Evolutionary conservation across 2,888 invertebrate species (phyloP).

Genomic region (Drosophila kambysellisi): DNA sequence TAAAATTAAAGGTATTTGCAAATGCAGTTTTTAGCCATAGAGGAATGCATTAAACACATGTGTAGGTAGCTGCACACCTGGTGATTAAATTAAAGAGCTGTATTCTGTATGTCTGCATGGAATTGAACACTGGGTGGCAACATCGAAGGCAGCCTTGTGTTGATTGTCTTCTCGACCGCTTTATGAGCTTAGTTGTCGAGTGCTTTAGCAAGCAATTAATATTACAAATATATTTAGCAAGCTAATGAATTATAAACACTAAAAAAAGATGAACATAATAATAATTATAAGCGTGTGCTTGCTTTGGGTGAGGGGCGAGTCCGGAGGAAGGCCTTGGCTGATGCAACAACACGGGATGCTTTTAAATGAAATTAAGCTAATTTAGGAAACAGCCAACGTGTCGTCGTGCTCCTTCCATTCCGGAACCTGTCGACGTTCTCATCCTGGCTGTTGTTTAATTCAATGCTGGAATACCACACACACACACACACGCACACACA

Average conservation of each 20-base stretch:
- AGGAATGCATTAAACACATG: neutral
- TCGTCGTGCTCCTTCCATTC: conserved; percentile 36
- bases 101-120: neutral
- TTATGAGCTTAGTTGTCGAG: conserved; percentile 52
- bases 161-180: conserved; percentile 42
- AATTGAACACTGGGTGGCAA: neutral
- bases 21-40: conserved; percentile 1
- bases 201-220: conserved; percentile 67
- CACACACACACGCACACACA: conserved; percentile 8
- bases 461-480: conserved; percentile 57
- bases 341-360: conserved; percentile 58
- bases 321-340: conserved; percentile 12
- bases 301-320: neutral
- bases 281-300: conserved; percentile 5
- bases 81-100: conserved; percentile 18
- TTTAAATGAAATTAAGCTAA: conserved; percentile 80
- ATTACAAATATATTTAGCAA: conserved; percentile 70
- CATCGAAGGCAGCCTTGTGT: conserved; percentile 3
- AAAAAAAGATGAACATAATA: conserved; percentile 18
- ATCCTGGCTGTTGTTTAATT: conserved; percentile 58
- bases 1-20: conserved; percentile 5
- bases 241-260: conserved; percentile 71
- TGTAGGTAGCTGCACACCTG: neutral
- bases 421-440: conserved; percentile 40
- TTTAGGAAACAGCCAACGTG: conserved; percentile 70